Evolutionary conservation across 2,888 invertebrate genomes (phyloP).

Genomic region (Mesopsocus fuscifrons): DNA sequence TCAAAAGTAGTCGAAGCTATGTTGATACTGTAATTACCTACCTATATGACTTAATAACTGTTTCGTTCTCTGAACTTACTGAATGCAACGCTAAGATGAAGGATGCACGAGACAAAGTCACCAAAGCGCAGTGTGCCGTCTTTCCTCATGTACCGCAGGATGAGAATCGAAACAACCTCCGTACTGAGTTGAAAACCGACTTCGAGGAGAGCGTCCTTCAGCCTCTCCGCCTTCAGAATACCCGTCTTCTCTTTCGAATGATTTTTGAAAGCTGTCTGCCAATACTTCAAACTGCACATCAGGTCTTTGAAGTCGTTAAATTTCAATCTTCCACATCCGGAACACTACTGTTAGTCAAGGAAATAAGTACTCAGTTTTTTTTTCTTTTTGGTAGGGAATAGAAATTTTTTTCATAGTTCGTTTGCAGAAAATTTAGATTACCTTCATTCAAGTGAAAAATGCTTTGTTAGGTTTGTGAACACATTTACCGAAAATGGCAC

Average conservation of each 20-base stretch:
- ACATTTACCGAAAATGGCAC: too few relatives aligned
- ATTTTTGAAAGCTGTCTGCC: constrained; percentile 79
- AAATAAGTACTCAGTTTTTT: constrained; percentile 11
- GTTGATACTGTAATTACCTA: too few relatives aligned
- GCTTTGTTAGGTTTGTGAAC: too few relatives aligned
- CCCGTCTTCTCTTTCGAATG: constrained; percentile 84
- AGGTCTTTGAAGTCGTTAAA: constrained; percentile 77
- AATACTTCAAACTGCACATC: constrained; percentile 76
- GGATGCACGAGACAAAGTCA: constrained; percentile 76
- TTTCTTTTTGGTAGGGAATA: too few relatives aligned
- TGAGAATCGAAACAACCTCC: constrained; percentile 60
- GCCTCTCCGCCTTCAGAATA: constrained; percentile 65
- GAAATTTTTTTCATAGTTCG: neutral
- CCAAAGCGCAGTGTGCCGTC: constrained; percentile 82
- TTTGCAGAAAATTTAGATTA: neutral
- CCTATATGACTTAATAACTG: too few relatives aligned
- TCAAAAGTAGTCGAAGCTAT: too few relatives aligned
- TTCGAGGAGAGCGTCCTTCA: constrained; percentile 66
- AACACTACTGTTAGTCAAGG: constrained; percentile 33
- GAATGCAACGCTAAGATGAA: constrained; percentile 76
- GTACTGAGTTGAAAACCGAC: constrained; percentile 77
- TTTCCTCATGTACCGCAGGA: constrained; percentile 76
- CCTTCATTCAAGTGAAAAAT: neutral
- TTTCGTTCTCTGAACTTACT: constrained; percentile 39
- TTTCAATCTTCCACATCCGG: constrained; percentile 60